These are phyloP conservation scores for Aleadryas rufinucha DNA, from an alignment of 2,113 vertebrate species.

Conservation along the genomic window DNA sequence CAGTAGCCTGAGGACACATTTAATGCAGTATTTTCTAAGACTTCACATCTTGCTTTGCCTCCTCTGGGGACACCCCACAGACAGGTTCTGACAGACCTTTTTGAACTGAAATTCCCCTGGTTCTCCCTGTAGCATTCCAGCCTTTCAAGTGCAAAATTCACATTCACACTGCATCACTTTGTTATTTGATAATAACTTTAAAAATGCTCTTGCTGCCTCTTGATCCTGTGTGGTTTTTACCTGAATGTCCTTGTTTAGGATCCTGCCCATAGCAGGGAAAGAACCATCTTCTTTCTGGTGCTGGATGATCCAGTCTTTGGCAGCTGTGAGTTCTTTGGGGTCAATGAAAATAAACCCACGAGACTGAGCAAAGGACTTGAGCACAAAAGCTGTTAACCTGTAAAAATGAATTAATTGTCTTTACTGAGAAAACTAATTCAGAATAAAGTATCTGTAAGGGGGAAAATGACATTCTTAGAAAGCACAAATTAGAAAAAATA, in stretches of 20 bases:
- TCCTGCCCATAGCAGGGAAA: conserved; percentile 88
- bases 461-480: background rate
- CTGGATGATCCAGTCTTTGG: conserved; percentile 89
- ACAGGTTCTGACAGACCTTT: fast-evolving
- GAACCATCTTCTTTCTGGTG: conserved; percentile 88
- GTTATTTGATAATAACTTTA: background rate
- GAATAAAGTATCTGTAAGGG: background rate
- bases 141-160: background rate
- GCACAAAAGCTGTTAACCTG: conserved; percentile 93
- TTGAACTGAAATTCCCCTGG: background rate
- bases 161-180: background rate
- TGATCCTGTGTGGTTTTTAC: conserved; percentile 47
- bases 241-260: conserved; percentile 94
- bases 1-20: background rate
- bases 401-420: background rate
- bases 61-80: background rate
- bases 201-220: background rate
- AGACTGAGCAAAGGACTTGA: conserved; percentile 93
- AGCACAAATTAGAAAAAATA: background rate
- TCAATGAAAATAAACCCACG: conserved; percentile 93
- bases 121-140: background rate
- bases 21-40: background rate
- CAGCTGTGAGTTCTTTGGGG: conserved; percentile 81
- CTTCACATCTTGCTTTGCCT: background rate
- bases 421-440: background rate